Base-by-base conservation (phyloP, 2,888 invertebrate species). In the Pristionchus mayeri region DNA sequence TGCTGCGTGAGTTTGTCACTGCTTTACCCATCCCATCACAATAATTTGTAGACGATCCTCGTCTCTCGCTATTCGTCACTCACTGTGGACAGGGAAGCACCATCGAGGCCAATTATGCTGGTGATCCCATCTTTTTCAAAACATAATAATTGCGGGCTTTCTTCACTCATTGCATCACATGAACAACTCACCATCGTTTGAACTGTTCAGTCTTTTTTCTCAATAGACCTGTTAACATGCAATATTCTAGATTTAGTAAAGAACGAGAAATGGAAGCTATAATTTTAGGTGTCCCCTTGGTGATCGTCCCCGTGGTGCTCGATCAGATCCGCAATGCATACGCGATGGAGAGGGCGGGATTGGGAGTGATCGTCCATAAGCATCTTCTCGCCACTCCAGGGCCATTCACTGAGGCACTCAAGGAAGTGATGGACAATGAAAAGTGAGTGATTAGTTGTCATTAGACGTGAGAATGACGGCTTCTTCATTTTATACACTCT, bases 291-390 rank as follows among this genome's bases (percentile, higher is more conserved):
- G 93, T 93, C 24, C 94, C 94, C 6, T 92, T 93, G 86, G 91
- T 94, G 0, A 93, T 93, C 7, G 90, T 93, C 54, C 93, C 94
- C 6, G 90, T 93, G 44, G 93, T 93, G 86, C 93, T 92, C 44
- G 94, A 94, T 88, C 93, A 94, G 90, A 90, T 92, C 76, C 92
- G 93, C 78, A 92, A 93, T 82, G 90, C 92, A 27, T 91, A 93
- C 37, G 48, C 44, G 21, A 50, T 57, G 37, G 40, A 27, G 54
- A 30, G 80, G 16, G 18, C 13, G 1, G 57, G 40, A 2, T 1
- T 80, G 27, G 80, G 54, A 30, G 37, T 80, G 27, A 30, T 80
- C 0, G 40, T 71, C 13, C 40, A 71, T n/a, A 71, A 71, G 71
- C 13, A 16, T 6, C 40, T 24, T 13, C 71, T 71, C 13, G 44